Conservation (phyloP, 2,888 invertebrate genomes). For the Cantharis lateralis region DNA sequence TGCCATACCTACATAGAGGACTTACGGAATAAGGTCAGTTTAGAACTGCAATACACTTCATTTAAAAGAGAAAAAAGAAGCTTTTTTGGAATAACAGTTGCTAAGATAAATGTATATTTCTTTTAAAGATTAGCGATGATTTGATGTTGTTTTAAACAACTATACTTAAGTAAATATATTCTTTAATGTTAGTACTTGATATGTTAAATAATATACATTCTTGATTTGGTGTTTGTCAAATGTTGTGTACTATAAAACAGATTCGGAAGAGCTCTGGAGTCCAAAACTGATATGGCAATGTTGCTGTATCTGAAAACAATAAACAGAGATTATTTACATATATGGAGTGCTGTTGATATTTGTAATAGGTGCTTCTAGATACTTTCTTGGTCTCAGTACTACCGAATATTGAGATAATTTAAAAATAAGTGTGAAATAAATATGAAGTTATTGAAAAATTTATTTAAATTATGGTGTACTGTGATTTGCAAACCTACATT, state of each 20-base stretch:
- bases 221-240: neutral
- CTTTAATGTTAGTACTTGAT: too few relatives aligned
- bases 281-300: neutral
- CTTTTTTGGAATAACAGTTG: too few relatives aligned
- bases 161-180: too few relatives aligned
- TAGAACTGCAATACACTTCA: too few relatives aligned
- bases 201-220: neutral
- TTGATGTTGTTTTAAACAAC: too few relatives aligned
- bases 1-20: too few relatives aligned
- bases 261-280: neutral
- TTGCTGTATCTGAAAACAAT: neutral
- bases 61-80: too few relatives aligned
- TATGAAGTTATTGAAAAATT: neutral
- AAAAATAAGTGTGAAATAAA: neutral
- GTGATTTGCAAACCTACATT: slow-evolving; percentile 30
- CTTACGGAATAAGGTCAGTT: too few relatives aligned
- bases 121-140: too few relatives aligned
- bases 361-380: neutral
- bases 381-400: neutral
- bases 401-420: neutral
- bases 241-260: neutral
- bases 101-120: too few relatives aligned
- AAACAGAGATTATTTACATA: neutral
- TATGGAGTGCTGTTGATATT: neutral
- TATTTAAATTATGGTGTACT: neutral